These are phyloP conservation scores for Euwallacea similis DNA, from an alignment of 1,140 invertebrate genomes.

Conservation along the genomic window DNA sequence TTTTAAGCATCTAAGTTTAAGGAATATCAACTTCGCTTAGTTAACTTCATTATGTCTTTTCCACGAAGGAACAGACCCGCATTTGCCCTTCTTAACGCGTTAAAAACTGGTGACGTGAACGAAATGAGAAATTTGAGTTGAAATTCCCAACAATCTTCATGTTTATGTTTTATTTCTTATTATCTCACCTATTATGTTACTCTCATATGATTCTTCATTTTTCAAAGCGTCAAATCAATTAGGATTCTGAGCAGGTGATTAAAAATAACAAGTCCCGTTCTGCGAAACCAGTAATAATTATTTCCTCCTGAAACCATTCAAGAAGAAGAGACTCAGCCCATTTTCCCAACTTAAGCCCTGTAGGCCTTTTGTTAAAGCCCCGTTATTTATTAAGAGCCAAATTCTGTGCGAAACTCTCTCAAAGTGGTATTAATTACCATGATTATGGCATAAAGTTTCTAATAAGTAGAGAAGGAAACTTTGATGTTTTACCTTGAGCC, in stretches of 20 bases:
- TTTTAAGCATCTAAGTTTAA: slow-evolving; percentile 3
- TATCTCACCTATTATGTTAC: background rate
- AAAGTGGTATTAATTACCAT: slow-evolving; percentile 32
- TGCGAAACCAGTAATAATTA: background rate
- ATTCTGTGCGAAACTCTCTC: slow-evolving; percentile 24
- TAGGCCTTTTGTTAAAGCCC: slow-evolving; percentile 19
- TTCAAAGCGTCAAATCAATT: background rate
- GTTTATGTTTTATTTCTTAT: background rate
- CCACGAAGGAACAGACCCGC: background rate
- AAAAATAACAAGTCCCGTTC: background rate
- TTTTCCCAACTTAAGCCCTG: slow-evolving; percentile 8
- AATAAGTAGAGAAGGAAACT: slow-evolving; percentile 30
- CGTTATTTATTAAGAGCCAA: slow-evolving; percentile 28
- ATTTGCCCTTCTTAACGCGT: background rate
- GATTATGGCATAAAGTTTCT: slow-evolving; percentile 32
- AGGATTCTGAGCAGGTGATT: background rate
- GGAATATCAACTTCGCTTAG: background rate
- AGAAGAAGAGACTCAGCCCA: background rate
- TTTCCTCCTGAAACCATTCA: background rate
- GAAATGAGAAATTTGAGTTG: background rate
- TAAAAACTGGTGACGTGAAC: background rate
- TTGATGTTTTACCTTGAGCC: slow-evolving; percentile 24
- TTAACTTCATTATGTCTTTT: slow-evolving; percentile 4
- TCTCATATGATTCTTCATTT: background rate
- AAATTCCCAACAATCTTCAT: background rate